Conservation (phyloP, 2,113 vertebrate species). For the Callopanchax toddi region DNA sequence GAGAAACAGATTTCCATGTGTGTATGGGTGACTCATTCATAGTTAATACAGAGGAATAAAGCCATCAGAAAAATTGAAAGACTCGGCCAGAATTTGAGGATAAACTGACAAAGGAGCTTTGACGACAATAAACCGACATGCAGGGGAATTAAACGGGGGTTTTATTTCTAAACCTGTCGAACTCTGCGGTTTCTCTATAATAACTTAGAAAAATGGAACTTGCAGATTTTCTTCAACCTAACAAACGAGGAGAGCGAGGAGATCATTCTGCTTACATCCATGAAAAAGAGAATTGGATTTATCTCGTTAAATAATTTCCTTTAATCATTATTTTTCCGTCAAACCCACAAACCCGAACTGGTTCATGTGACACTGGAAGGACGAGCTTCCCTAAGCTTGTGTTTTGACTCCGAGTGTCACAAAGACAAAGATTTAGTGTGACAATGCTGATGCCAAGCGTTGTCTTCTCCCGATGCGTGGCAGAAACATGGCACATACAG, state of each 20-base stretch:
- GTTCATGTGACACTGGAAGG: constrained; percentile 36
- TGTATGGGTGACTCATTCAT: constrained; percentile 8
- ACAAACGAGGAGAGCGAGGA: constrained; percentile 10
- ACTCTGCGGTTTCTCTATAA: constrained; percentile 33
- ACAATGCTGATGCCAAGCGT: constrained; percentile 66
- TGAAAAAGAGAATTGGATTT: constrained; percentile 9
- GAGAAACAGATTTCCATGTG: neutral
- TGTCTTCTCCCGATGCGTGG: constrained; percentile 54
- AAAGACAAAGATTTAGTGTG: constrained; percentile 69
- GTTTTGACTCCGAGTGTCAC: constrained; percentile 71
- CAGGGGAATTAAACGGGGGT: constrained; percentile 58
- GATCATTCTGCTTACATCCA: neutral
- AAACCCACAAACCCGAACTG: constrained; percentile 11
- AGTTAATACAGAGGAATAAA: constrained; percentile 48
- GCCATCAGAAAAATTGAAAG: constrained; percentile 49
- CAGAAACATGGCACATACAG: constrained; percentile 62
- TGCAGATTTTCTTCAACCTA: constrained; percentile 39
- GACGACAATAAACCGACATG: constrained; percentile 65
- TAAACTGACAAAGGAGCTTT: constrained; percentile 58
- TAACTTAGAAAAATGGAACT: constrained; percentile 27
- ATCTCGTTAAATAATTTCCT: constrained; percentile 17
- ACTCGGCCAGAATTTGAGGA: constrained; percentile 38
- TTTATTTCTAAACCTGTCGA: constrained; percentile 71
- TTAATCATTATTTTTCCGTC: constrained; percentile 24
- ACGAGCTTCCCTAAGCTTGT: constrained; percentile 51